Evolutionary conservation across 2,113 vertebrate species (phyloP).

Genomic region (Marmota monax): DNA sequence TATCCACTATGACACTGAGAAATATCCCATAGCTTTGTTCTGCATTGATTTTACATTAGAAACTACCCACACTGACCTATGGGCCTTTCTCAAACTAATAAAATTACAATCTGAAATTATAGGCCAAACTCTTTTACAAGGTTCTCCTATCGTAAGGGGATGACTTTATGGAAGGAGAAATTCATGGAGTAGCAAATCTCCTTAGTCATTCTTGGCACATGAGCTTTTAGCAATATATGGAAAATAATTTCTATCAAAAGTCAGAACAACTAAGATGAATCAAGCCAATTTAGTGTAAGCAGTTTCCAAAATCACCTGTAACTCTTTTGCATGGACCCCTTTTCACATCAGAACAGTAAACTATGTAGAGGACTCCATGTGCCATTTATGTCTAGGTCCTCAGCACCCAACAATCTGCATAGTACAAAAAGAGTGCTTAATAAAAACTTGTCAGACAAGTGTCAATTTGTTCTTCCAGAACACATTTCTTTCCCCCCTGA

Average conservation of each 20-base stretch:
- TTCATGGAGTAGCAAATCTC: not conserved
- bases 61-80: not conserved
- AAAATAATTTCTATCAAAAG: not conserved
- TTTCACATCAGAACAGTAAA: not conserved
- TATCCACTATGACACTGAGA: not conserved
- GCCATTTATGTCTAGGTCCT: not conserved
- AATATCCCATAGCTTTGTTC: not conserved
- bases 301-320: not conserved
- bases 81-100: slow-evolving; percentile 28
- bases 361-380: no score
- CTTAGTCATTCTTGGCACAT: not conserved
- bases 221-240: not conserved
- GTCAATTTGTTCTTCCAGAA: not conserved
- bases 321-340: not conserved
- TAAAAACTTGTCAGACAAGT: not conserved
- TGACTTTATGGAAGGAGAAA: not conserved
- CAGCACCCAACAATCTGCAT: not conserved
- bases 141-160: not conserved
- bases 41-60: slow-evolving; percentile 31
- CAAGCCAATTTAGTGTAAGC: not conserved
- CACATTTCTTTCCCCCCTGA: not conserved
- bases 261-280: not conserved
- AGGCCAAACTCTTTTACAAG: not conserved
- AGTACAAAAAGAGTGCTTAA: not conserved
- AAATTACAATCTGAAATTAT: slow-evolving; percentile 24